These are phyloP conservation scores for Sympetrum striolatum DNA, from an alignment of 2,888 invertebrate genomes.

Conservation along the genomic window DNA sequence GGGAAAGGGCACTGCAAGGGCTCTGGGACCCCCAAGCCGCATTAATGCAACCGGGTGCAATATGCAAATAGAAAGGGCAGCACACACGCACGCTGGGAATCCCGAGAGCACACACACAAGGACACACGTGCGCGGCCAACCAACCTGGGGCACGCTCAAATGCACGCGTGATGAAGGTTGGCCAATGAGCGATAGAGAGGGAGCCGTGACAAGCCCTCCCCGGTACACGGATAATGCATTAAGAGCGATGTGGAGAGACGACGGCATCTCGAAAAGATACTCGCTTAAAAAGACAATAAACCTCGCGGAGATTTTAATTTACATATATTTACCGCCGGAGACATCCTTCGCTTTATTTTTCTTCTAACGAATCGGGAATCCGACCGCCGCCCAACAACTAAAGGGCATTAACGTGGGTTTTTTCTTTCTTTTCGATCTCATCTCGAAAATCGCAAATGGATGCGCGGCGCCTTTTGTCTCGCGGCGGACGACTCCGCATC, in stretches of 20 bases:
- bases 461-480: background rate
- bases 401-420: background rate
- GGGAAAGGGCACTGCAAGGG: background rate
- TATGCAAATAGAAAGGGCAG: slow-evolving; percentile 31
- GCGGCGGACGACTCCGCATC: no score
- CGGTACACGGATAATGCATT: slow-evolving; percentile 35
- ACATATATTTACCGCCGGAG: background rate
- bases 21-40: slow-evolving; percentile 16
- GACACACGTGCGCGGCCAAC: background rate
- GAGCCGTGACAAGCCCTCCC: background rate
- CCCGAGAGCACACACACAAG: background rate
- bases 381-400: background rate
- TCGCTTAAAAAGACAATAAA: background rate
- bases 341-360: background rate
- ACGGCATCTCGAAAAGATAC: background rate
- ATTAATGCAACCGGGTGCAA: slow-evolving; percentile 43
- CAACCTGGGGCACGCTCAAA: slow-evolving; percentile 29
- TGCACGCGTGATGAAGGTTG: slow-evolving; percentile 34
- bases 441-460: background rate
- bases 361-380: background rate
- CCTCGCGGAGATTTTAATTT: background rate
- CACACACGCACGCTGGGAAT: background rate
- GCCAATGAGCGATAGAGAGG: slow-evolving; percentile 30
- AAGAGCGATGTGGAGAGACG: background rate
- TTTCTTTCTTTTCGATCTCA: background rate